phyloP scores from a whole-genome alignment of 2,888 invertebrate genomes.

The Eilema sororculum region DNA sequence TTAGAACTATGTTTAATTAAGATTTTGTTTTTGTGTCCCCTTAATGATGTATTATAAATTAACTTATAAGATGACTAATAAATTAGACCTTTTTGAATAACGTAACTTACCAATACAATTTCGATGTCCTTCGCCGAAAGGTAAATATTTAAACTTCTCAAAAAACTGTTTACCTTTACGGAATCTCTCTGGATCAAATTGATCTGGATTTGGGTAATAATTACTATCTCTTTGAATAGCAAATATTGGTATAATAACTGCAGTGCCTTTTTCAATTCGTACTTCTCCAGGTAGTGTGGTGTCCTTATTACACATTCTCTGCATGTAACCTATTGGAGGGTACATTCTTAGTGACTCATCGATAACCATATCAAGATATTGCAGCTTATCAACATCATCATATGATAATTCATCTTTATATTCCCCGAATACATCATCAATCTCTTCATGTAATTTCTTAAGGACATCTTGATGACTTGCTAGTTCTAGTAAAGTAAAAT shows the following conservation, averaged over 20 bases:
- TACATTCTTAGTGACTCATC: slow-evolving; percentile 70
- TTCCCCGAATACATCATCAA: slow-evolving; percentile 63
- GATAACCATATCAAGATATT: slow-evolving; percentile 75
- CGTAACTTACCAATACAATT: slow-evolving; percentile 79
- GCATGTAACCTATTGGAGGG: slow-evolving; percentile 68
- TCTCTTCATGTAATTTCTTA: slow-evolving; percentile 69
- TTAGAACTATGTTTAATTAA: not conserved
- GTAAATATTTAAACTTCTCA: slow-evolving; percentile 72
- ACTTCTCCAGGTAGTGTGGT: slow-evolving; percentile 59
- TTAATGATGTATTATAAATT: too few species aligned
- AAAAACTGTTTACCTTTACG: slow-evolving; percentile 54
- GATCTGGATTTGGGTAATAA: slow-evolving; percentile 70
- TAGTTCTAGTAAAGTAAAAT: slow-evolving; percentile 70
- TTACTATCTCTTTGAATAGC: slow-evolving; percentile 71
- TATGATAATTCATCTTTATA: slow-evolving; percentile 61
- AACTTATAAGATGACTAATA: too few species aligned
- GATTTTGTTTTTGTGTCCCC: not conserved
- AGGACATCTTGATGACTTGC: slow-evolving; percentile 71
- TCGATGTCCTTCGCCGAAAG: slow-evolving; percentile 84
- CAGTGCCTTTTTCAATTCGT: slow-evolving; percentile 57
- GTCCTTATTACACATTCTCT: slow-evolving; percentile 64
- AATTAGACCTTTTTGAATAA: not conserved
- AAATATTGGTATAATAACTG: slow-evolving; percentile 61
- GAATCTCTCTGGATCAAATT: slow-evolving; percentile 83
- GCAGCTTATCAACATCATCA: slow-evolving; percentile 65